Evolutionary conservation across 2,888 invertebrate species (phyloP), one percentile per base, ranked within the genome.

Genomic region (Gastrophysa polygoni): DNA sequence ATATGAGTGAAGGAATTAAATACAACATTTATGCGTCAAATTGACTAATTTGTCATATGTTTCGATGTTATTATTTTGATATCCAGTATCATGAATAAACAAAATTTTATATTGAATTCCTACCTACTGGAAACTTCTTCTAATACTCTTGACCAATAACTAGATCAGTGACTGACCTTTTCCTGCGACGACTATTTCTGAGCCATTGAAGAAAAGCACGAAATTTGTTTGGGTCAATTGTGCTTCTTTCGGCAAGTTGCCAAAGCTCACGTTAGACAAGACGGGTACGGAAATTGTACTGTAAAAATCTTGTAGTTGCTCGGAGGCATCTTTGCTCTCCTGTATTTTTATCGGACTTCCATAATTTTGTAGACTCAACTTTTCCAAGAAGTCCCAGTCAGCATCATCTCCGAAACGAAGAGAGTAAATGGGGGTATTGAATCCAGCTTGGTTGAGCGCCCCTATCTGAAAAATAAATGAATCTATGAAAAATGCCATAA

Each of bases 331-430:
- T 0, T 86, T 82, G 29, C 85, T 87, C 73, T 87, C 88, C 78
- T 89, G 88, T 68, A 91, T 89, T 76, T 86, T 86, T 1, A 88
- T 82, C 72, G 87, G 85, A 77, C 87, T 86, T 1, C 88, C 91
- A 8, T 82, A 82, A 79, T 88, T 89, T 59, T 85, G 83, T 5
- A 85, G 80, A 0, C 89, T 85, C 46, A 90, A 74, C 72, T 85
- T 85, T 71, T 86, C 85, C 20, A 91, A 78, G 77, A 90, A 87
- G 20, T 82, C 78, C 70, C 86, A 85, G 76, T 89, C 87, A 0
- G 88, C 88, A 63, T 86, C 86, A 58, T 83, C 83, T 1, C 90
- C 90, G 73, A 90, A 89, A 28, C 88, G 88, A 49, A 91, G 82
- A 1, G 86, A 84, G 76, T 86, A 89, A 61, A 90, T 84, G 6